Base-by-base conservation (phyloP, 1,140 invertebrate genomes). In the Goniozus legneri region DNA sequence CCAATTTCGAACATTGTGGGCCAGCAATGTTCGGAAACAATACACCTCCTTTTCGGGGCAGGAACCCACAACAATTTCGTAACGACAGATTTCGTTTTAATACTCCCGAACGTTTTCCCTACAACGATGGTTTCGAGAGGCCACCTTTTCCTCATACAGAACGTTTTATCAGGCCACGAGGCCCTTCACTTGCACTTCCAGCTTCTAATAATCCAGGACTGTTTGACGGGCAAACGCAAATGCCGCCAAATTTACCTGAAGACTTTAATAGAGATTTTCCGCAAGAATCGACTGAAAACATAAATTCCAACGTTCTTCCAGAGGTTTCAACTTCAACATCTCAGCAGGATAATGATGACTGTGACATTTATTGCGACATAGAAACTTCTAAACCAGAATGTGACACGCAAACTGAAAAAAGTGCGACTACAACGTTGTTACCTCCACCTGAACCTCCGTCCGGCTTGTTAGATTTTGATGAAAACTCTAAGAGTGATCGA, bases 361-460 rank as follows among this genome's bases (percentile, higher is more conserved):
- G 71, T 21, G 71, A 72, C 44, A 65, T 75, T 32, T 75, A 76
- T 42, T 65, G 62, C 12, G 73, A 76, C 35, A 69, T 75, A 3
- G 71, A 74, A 7, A 52, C 60, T 0, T 53, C 61, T 0, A 73
- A 68, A 8, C 38, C 56, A 0, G 60, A 54, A 2, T 54, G 33
- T 30, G 63, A 62, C 1, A 14, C 41, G 13, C 62, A 60, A 6
- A 52, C 60, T 3, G 61, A 57, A 6, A 56, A 50, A 16, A 42
- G 37, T 8, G 41, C 52, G 2, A 44, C 59, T 2, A 52, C 65
- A 32, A 54, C 65, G 2, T 42, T 71, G 4, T 44, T 58, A 27
- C 77, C 77, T 0, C 75, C 80, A 1, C 80, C 82, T 0, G 78
- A 82, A 43, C 81, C 82, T 2, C 83, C 83, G 0, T 73, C 75